phyloP scores from a whole-genome alignment of 2,888 invertebrate genomes.

The Metellina segmentata region DNA sequence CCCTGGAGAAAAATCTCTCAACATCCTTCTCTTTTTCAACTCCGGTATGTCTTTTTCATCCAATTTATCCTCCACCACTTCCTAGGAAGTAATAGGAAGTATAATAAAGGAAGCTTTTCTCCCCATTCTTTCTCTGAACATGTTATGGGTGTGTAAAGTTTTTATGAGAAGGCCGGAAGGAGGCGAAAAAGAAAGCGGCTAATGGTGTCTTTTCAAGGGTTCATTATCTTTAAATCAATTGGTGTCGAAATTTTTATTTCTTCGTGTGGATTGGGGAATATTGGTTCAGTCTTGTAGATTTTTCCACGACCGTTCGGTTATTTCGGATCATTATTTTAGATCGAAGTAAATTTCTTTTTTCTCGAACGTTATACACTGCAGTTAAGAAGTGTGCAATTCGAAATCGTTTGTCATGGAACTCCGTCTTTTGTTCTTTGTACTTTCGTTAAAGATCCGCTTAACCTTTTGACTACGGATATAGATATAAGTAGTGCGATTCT shows the following conservation, averaged over 20 bases:
- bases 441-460: not conserved
- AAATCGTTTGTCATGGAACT: not conserved
- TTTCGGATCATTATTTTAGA: not conserved
- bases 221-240: constrained; percentile 1
- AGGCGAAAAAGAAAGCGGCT: not conserved
- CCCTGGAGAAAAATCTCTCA: not conserved
- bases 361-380: not conserved
- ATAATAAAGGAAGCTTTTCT: not conserved
- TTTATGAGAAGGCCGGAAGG: not conserved
- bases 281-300: not conserved
- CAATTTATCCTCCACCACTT: not conserved
- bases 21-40: not conserved
- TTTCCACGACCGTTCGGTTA: not conserved
- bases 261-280: not conserved
- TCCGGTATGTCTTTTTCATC: not conserved
- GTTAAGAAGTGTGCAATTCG: too few species aligned
- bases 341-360: not conserved
- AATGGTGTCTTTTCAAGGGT: not conserved
- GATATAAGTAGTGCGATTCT: too few species aligned
- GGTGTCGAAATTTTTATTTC: not conserved
- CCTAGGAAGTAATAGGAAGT: not conserved
- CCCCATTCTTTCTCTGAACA: not conserved
- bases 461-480: too few species aligned
- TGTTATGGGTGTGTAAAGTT: not conserved
- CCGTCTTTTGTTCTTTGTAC: not conserved